Evolutionary conservation across 2,888 invertebrate species (phyloP).

Genomic region (Steinernema carpocapsae): DNA sequence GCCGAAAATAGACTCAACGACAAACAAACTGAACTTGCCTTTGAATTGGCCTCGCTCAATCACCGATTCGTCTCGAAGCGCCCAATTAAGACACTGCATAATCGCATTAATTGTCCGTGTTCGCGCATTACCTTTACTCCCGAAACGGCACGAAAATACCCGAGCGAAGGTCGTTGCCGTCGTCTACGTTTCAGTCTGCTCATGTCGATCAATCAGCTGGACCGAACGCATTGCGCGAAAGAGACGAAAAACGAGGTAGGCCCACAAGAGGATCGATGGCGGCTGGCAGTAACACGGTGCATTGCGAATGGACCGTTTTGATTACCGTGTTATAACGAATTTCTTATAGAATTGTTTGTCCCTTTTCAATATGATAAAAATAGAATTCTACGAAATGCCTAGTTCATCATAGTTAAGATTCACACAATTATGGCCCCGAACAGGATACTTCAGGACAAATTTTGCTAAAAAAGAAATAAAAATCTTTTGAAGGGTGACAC

Average conservation of each 20-base stretch:
- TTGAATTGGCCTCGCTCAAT: too few relatives aligned
- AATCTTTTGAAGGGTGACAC: too few relatives aligned
- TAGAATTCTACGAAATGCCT: too few relatives aligned
- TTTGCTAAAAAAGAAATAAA: too few relatives aligned
- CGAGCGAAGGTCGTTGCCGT: slow-evolving; percentile 13
- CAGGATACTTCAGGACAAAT: too few relatives aligned
- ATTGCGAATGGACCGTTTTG: not conserved
- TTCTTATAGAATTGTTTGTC: too few relatives aligned
- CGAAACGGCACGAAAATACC: slow-evolving; percentile 21
- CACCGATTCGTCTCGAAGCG: not conserved
- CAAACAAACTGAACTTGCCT: not conserved
- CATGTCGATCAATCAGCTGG: slow-evolving; percentile 32
- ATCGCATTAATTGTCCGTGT: slow-evolving; percentile 3
- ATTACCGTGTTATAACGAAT: too few relatives aligned
- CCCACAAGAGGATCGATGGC: not conserved
- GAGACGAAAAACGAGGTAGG: slow-evolving; percentile 20
- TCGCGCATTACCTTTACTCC: slow-evolving; percentile 17
- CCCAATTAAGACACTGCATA: not conserved
- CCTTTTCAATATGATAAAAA: too few relatives aligned
- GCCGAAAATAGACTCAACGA: not conserved
- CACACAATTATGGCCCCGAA: too few relatives aligned
- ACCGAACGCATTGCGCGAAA: slow-evolving; percentile 22
- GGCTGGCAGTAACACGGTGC: not conserved
- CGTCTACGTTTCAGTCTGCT: slow-evolving; percentile 25
- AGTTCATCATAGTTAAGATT: too few relatives aligned